Evolutionary conservation across 2,888 invertebrate genomes (phyloP).

Genomic region (Trichogramma evanescens): DNA sequence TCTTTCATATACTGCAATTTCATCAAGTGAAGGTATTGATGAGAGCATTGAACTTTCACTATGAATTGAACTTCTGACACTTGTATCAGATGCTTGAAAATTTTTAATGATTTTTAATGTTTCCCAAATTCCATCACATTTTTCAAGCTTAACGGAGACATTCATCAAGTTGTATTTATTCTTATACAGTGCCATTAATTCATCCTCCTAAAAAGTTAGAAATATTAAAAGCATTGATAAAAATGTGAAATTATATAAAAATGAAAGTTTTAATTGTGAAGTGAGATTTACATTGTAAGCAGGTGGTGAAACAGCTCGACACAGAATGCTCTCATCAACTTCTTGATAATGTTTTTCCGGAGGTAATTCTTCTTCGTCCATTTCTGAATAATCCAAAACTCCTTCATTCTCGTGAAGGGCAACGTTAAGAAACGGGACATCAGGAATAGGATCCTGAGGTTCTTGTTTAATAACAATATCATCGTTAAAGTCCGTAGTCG

Average conservation of each 20-base stretch:
- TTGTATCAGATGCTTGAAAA: conserved; percentile 9
- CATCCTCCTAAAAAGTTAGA: not conserved
- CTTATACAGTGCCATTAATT: conserved; percentile 20
- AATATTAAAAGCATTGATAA: not conserved
- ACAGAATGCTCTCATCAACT: conserved; percentile 8
- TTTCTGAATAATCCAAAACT: not conserved
- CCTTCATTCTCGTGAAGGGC: not conserved
- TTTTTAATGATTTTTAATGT: conserved; percentile 39
- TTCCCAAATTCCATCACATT: conserved; percentile 45
- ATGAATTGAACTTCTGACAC: not conserved
- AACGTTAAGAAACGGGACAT: not conserved
- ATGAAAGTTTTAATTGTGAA: not conserved
- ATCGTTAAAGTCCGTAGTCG: not conserved
- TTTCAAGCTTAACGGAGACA: conserved; percentile 32
- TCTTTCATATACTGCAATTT: not conserved
- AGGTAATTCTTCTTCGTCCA: not conserved
- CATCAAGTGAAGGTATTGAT: not conserved
- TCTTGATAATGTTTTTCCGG: not conserved
- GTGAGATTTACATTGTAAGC: conserved; percentile 6
- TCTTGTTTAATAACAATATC: conserved; percentile 18
- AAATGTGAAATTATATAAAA: not conserved
- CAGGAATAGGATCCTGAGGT: conserved; percentile 7
- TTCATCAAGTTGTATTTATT: conserved; percentile 28
- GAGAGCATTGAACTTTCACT: conserved; percentile 1
- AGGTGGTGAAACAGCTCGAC: conserved; percentile 19